These are phyloP conservation scores for Gallinago paraguaiae DNA, from an alignment of 2,113 vertebrate species.

Conservation along the genomic window DNA sequence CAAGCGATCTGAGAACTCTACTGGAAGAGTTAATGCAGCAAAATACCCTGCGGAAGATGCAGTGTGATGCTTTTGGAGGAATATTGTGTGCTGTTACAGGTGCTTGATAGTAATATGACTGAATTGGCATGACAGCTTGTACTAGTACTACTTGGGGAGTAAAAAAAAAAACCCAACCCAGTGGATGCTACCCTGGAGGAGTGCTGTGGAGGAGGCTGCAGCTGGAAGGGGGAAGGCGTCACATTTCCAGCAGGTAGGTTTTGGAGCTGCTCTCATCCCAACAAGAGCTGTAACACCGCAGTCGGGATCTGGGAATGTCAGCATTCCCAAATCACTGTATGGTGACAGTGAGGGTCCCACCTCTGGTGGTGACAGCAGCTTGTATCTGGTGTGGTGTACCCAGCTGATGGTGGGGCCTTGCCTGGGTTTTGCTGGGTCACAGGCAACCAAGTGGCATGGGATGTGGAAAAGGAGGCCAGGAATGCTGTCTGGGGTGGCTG, in stretches of 20 bases:
- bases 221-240: neutral
- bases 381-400: fast-evolving
- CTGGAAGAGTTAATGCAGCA: neutral
- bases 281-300: too few species aligned
- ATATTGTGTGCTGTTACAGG: neutral
- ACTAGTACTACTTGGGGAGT: neutral
- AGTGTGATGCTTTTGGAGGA: neutral
- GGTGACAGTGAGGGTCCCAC: too few species aligned
- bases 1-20: neutral
- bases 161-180: neutral
- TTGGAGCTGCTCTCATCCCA: neutral
- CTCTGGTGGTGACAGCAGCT: neutral
- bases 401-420: neutral
- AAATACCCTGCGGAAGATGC: neutral
- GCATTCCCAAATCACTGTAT: fast-evolving
- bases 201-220: neutral
- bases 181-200: neutral
- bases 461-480: neutral
- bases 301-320: neutral
- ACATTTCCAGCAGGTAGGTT: fast-evolving
- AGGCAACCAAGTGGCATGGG: fast-evolving
- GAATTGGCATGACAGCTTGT: neutral
- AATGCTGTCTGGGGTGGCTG: neutral
- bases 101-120: neutral
- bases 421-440: neutral